These are phyloP conservation scores for Drosophila gaucha DNA, from an alignment of 2,888 invertebrate genomes.

Conservation along the genomic window DNA sequence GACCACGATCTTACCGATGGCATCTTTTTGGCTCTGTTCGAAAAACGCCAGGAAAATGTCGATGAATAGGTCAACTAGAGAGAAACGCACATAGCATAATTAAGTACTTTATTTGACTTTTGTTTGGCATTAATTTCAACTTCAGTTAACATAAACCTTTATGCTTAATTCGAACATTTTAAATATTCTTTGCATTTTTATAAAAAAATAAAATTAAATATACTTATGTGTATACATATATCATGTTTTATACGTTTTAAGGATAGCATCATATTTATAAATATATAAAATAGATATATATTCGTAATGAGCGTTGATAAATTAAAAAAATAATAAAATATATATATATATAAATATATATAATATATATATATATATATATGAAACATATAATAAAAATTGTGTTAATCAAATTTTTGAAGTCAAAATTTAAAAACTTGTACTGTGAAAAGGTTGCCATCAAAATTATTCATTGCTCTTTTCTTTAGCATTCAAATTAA, in stretches of 20 bases:
- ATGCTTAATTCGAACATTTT: conserved; percentile 29
- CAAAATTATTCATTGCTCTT: conserved; percentile 53
- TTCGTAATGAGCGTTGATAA: conserved; percentile 27
- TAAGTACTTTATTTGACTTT: conserved; percentile 54
- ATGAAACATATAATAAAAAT: conserved; percentile 48
- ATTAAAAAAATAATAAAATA: conserved; percentile 33
- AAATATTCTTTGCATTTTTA: conserved; percentile 20
- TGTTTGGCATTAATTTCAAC: conserved; percentile 40
- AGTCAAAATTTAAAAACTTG: conserved; percentile 62
- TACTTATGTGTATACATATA: conserved; percentile 22
- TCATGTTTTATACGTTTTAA: conserved; percentile 17
- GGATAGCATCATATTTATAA: conserved; percentile 37
- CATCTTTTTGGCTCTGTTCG: conserved; percentile 97
- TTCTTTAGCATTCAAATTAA: conserved; percentile 50
- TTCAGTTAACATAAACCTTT: conserved; percentile 31
- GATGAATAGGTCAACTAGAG: conserved; percentile 11
- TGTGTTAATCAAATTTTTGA: conserved; percentile 31
- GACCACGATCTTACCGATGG: conserved; percentile 94
- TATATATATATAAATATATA: conserved; percentile 36
- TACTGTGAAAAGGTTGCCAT: conserved; percentile 48
- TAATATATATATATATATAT: conserved; percentile 49
- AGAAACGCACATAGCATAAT: neutral
- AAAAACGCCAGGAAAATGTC: conserved; percentile 84
- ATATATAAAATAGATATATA: conserved; percentile 50
- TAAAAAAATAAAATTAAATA: conserved; percentile 34